Percentiles rank a stretch among this genome's conserved stretches.
phyloP scores from a whole-genome alignment of 1,140 invertebrate genomes.

The Plectrocnemia conspersa region DNA sequence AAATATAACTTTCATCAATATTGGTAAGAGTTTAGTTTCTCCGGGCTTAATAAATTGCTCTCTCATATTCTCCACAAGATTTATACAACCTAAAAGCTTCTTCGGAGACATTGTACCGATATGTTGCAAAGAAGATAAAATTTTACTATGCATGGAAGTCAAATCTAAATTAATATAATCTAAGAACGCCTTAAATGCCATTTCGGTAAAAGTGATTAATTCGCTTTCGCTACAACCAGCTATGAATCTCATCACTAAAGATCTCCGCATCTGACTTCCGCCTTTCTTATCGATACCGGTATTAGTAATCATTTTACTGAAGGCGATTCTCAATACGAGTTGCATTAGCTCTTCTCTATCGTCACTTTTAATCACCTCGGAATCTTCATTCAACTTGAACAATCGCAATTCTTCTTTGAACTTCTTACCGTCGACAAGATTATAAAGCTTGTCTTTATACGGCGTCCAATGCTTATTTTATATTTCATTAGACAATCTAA shows the following conservation, averaged over 20 bases:
- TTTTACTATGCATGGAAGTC: conserved; percentile 44
- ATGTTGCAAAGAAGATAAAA: conserved; percentile 53
- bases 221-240: conserved; percentile 75
- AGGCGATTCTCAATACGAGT: conserved; percentile 79
- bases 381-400: conserved; percentile 72
- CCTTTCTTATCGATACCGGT: conserved; percentile 69
- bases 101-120: conserved; percentile 61
- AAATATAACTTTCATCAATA: conserved; percentile 68
- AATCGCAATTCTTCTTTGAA: conserved; percentile 77
- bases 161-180: conserved; percentile 56
- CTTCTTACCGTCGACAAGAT: conserved; percentile 79
- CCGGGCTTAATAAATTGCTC: conserved; percentile 80
- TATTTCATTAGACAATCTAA: conserved; percentile 82
- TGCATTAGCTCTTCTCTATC: conserved; percentile 74
- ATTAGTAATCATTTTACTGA: conserved; percentile 82
- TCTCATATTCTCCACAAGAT: conserved; percentile 74
- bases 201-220: conserved; percentile 72
- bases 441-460: conserved; percentile 73
- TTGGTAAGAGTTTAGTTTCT: conserved; percentile 59
- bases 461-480: conserved; percentile 67
- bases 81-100: conserved; percentile 68
- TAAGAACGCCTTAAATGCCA: conserved; percentile 74
- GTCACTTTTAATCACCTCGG: conserved; percentile 60
- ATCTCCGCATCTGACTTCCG: conserved; percentile 63
- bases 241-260: conserved; percentile 78